A percentile compares a stretch with the other conserved stretches of the same genome.
Conservation (phyloP, 2,797 vertebrate genomes). For the Lepilemur ruficaudatus region DNA sequence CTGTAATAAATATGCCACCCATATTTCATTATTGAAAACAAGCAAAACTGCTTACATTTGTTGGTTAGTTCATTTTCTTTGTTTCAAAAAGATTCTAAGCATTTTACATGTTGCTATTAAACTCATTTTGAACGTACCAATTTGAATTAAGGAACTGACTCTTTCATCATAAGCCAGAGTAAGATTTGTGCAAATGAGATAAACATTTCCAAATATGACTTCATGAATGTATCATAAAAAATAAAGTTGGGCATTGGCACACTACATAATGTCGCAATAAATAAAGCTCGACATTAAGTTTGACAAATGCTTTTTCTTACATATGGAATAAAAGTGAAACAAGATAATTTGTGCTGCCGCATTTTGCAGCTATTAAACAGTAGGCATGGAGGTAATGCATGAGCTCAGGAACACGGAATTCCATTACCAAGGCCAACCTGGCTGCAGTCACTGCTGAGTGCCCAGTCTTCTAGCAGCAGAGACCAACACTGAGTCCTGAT, state of each 20-base stretch:
- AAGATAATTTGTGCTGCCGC: background rate
- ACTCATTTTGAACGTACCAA: background rate
- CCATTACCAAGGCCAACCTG: background rate
- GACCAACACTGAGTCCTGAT: background rate
- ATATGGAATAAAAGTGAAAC: background rate
- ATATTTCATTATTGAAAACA: background rate
- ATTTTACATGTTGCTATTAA: slow-evolving; percentile 18
- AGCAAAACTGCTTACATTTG: background rate
- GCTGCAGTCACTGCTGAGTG: background rate
- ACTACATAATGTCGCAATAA: background rate
- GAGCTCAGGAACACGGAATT: background rate
- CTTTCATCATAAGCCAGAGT: background rate
- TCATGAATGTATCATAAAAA: slow-evolving; percentile 31
- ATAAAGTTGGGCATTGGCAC: background rate
- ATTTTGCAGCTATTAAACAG: background rate
- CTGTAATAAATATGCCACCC: background rate
- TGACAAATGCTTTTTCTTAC: background rate
- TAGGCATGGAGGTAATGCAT: background rate
- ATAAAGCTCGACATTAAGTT: background rate
- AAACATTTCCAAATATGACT: slow-evolving; percentile 31
- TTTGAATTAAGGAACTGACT: background rate
- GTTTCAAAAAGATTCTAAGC: background rate
- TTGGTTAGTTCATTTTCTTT: background rate
- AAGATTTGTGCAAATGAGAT: background rate
- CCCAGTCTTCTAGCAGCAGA: background rate